phyloP scores from a whole-genome alignment of 2,888 invertebrate species.

The Drosophila lutescens region DNA sequence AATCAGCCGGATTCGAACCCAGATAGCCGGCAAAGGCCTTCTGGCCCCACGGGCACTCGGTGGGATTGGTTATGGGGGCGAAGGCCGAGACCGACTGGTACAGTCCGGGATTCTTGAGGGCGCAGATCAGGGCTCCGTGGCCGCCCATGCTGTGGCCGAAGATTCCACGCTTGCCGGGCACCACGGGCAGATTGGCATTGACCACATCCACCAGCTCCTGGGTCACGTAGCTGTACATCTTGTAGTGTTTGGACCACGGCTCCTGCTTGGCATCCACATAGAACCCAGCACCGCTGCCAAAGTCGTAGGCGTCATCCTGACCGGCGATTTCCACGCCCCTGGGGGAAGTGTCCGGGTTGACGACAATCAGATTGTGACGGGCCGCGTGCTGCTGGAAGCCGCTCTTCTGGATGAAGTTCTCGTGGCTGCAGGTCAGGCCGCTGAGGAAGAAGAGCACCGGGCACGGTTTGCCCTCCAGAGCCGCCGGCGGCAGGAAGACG shows the following conservation, averaged over 20 bases:
- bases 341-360: slow-evolving; percentile 98
- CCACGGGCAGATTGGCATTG: slow-evolving; percentile 89
- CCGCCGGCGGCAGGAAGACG: slow-evolving; percentile 93
- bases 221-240: slow-evolving; percentile 98
- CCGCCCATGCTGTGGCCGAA: slow-evolving; percentile 99
- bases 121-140: slow-evolving; percentile 96
- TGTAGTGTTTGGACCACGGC: slow-evolving; percentile 97
- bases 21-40: slow-evolving; percentile 94
- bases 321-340: slow-evolving; percentile 94
- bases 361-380: slow-evolving; percentile 92
- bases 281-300: slow-evolving; percentile 97
- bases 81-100: slow-evolving; percentile 97
- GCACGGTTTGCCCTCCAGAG: slow-evolving; percentile 83
- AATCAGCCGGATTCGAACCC: slow-evolving; percentile 87
- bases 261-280: slow-evolving; percentile 95
- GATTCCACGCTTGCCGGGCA: slow-evolving; percentile 88
- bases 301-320: slow-evolving; percentile 96
- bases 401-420: slow-evolving; percentile 97
- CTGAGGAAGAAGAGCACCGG: slow-evolving; percentile 96
- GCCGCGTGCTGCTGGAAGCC: slow-evolving; percentile 97
- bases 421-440: slow-evolving; percentile 96
- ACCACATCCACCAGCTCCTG: slow-evolving; percentile 92
- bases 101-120: slow-evolving; percentile 94
- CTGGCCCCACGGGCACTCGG: slow-evolving; percentile 92
- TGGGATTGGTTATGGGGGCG: slow-evolving; percentile 96